phyloP scores from a whole-genome alignment of 2,888 invertebrate genomes.

The Amorpha juglandis region DNA sequence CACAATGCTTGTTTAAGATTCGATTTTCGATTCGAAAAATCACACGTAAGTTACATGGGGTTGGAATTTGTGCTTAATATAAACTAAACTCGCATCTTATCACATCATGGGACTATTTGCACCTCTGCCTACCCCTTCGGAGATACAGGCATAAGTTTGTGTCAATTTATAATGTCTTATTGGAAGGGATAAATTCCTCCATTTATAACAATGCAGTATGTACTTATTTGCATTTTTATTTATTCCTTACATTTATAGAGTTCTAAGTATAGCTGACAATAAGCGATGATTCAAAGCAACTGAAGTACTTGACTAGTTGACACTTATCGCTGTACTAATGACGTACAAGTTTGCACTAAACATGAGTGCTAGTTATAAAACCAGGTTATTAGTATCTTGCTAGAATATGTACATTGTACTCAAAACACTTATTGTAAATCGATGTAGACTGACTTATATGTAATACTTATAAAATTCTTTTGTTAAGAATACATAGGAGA shows the following conservation, averaged over 20 bases:
- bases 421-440: neutral
- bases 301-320: slow-evolving; percentile 29
- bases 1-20: no score
- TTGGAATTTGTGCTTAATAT: no score
- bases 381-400: neutral
- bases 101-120: neutral
- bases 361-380: slow-evolving; percentile 7
- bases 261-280: slow-evolving; percentile 20
- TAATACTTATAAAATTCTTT: no score
- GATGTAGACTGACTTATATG: no score
- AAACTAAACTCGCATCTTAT: no score
- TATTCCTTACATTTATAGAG: slow-evolving; percentile 6
- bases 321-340: slow-evolving; percentile 26
- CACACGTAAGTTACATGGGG: no score
- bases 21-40: no score
- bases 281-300: slow-evolving; percentile 18
- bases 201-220: neutral
- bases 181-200: slow-evolving; percentile 9
- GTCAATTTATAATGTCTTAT: no score
- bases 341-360: neutral
- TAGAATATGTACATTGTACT: neutral
- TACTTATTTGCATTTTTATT: slow-evolving; percentile 18
- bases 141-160: no score
- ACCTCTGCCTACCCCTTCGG: no score
- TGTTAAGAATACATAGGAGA: no score